Conservation (phyloP, 2,888 invertebrate species). For the Glyphotaelius pellucidus region DNA sequence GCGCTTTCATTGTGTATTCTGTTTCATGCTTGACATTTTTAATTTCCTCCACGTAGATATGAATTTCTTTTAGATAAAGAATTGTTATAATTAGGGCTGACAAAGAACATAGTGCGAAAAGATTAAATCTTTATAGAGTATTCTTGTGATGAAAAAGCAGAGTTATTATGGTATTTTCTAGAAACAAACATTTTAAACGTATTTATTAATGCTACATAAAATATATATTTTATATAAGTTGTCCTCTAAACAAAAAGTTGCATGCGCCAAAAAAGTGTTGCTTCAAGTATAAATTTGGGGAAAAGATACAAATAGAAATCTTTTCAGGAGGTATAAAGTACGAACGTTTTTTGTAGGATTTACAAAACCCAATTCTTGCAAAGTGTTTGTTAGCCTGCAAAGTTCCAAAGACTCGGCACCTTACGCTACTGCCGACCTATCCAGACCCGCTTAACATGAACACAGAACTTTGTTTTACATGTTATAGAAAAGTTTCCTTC, state of each 20-base stretch:
- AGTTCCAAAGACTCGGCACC: slow-evolving; percentile 18
- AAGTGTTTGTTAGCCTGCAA: slow-evolving; percentile 35
- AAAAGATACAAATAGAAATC: not conserved
- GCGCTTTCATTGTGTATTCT: not conserved
- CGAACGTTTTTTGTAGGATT: not conserved
- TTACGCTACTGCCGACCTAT: slow-evolving; percentile 8
- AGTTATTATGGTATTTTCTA: too few species aligned
- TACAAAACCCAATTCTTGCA: slow-evolving; percentile 15
- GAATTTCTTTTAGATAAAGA: not conserved
- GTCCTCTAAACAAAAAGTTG: not conserved
- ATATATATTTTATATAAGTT: too few species aligned
- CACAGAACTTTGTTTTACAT: slow-evolving; percentile 25
- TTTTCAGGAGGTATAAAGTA: not conserved
- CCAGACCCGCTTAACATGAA: slow-evolving; percentile 21
- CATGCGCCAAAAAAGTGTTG: not conserved
- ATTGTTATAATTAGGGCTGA: not conserved
- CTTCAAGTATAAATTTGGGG: not conserved
- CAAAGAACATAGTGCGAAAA: not conserved
- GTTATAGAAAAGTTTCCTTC: slow-evolving; percentile 29
- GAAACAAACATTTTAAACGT: too few species aligned
- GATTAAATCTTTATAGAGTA: not conserved
- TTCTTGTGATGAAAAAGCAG: not conserved
- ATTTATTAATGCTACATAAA: too few species aligned
- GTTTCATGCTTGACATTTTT: not conserved
- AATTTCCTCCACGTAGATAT: not conserved